Evolutionary conservation across 2,888 invertebrate genomes (phyloP).

Genomic region (Hartigia nigra): DNA sequence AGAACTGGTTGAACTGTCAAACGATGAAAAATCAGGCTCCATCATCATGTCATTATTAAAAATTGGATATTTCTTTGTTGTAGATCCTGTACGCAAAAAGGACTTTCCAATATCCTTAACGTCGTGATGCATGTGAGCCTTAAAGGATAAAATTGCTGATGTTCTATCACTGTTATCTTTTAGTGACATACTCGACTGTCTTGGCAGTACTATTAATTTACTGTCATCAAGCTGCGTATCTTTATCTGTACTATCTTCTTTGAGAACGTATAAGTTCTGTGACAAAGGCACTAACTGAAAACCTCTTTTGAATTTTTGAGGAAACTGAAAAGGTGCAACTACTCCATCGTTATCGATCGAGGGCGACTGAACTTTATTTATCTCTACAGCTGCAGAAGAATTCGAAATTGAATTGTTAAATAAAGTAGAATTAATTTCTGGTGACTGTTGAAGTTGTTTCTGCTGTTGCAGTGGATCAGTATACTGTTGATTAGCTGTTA

Average conservation of each 20-base stretch:
- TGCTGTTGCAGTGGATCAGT: neutral
- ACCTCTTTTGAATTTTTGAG: conserved; percentile 28
- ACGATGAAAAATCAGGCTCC: neutral
- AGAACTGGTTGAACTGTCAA: neutral
- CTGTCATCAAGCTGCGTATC: conserved; percentile 7
- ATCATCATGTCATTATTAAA: neutral
- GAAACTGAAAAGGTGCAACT: conserved; percentile 13
- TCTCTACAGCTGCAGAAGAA: neutral
- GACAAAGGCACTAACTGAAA: conserved; percentile 36
- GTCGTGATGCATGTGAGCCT: conserved; percentile 44
- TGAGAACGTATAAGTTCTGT: conserved; percentile 33
- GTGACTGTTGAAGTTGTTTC: neutral
- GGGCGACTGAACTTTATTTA: neutral
- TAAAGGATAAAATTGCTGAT: conserved; percentile 40
- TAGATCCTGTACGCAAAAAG: conserved; percentile 22
- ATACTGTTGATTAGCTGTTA: neutral
- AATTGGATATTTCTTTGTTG: conserved; percentile 1
- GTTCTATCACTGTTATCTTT: conserved; percentile 23
- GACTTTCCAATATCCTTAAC: conserved; percentile 40
- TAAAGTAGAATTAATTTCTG: neutral
- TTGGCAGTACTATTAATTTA: conserved; percentile 6
- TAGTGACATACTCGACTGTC: conserved; percentile 9
- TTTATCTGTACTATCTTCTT: conserved; percentile 17
- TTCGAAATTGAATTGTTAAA: neutral
- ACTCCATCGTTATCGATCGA: neutral